These are phyloP conservation scores for Empidonax traillii DNA, from an alignment of 2,113 vertebrate genomes.

Conservation along the genomic window DNA sequence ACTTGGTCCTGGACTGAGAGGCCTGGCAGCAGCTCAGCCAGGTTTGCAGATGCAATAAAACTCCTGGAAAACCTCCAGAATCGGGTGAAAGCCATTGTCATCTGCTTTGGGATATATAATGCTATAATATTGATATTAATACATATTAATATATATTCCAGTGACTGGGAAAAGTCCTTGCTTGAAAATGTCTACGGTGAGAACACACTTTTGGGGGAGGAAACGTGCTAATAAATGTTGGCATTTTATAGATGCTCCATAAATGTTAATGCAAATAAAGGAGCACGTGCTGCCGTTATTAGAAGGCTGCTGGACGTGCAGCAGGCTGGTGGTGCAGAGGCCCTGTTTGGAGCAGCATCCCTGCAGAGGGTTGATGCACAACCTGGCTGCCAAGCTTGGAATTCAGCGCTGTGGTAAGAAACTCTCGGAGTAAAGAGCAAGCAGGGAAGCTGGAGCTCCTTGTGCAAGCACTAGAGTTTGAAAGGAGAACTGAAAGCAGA, in stretches of 20 bases:
- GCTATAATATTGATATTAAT: neutral
- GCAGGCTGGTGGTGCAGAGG: neutral
- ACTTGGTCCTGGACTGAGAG: neutral
- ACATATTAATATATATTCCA: neutral
- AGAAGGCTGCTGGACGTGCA: neutral
- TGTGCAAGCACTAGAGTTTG: neutral
- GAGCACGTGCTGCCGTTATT: neutral
- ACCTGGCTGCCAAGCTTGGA: neutral
- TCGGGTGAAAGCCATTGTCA: fast-evolving
- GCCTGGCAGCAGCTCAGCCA: neutral
- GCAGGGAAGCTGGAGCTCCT: neutral
- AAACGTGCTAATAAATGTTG: neutral
- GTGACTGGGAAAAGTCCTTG: neutral
- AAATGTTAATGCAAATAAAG: neutral
- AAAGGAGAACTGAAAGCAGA: neutral
- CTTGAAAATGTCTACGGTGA: neutral
- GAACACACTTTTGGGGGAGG: neutral
- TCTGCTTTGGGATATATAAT: neutral
- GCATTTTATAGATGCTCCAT: neutral
- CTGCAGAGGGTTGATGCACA: neutral
- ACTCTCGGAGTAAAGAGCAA: neutral
- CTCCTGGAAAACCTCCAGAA: neutral
- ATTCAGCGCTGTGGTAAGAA: neutral
- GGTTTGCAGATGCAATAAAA: neutral
- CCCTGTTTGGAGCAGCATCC: neutral